phyloP scores from a whole-genome alignment of 2,113 vertebrate species.

The Ictalurus furcatus region DNA sequence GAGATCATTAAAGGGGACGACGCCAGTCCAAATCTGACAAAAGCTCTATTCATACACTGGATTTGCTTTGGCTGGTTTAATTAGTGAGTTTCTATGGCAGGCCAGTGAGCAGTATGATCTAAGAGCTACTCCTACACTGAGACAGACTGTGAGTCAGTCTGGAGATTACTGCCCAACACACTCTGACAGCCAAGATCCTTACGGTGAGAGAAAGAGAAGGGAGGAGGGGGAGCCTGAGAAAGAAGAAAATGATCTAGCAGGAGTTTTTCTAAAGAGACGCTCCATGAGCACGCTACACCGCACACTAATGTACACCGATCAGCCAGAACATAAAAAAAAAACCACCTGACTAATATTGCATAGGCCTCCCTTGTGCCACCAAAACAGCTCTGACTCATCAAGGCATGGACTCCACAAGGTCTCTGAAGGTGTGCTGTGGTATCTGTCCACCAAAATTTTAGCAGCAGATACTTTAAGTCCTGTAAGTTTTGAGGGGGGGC shows the following conservation, averaged over 20 bases:
- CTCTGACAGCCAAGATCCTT: not conserved
- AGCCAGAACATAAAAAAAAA: too few relatives aligned
- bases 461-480: too few relatives aligned
- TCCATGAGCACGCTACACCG: not conserved
- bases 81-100: constrained; percentile 15
- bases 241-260: not conserved
- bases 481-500: too few relatives aligned
- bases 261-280: not conserved
- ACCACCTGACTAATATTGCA: too few relatives aligned
- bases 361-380: too few relatives aligned
- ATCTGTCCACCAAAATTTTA: too few relatives aligned
- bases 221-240: not conserved
- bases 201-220: too few relatives aligned
- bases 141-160: constrained; percentile 24
- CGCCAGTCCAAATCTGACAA: constrained; percentile 17
- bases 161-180: not conserved
- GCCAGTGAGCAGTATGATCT: constrained; percentile 30
- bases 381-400: too few relatives aligned
- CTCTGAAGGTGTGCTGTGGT: too few relatives aligned
- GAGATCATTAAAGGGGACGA: not conserved
- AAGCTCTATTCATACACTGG: constrained; percentile 28
- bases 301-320: too few relatives aligned
- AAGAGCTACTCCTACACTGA: constrained; percentile 22
- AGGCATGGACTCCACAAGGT: too few relatives aligned
- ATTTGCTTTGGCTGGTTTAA: constrained; percentile 38